Conservation (phyloP, 1,140 invertebrate species). For the Nixonia krombeini region DNA sequence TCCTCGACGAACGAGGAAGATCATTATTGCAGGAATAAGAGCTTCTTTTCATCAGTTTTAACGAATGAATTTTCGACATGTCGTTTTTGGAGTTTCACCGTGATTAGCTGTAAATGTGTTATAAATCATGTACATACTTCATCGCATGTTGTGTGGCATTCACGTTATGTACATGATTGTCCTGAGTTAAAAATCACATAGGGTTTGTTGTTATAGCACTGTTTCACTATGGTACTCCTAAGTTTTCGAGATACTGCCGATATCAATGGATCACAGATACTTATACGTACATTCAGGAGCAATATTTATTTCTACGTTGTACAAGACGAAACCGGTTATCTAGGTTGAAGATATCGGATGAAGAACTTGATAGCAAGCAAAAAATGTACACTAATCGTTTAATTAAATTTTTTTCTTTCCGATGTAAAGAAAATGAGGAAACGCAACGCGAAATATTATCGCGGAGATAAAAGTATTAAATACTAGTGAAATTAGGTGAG, state of each 20-base stretch:
- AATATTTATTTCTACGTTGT: conserved; percentile 1
- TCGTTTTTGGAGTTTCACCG: conserved; percentile 21
- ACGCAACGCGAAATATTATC: too few relatives aligned
- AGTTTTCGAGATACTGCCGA: too few relatives aligned
- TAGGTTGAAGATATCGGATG: not conserved
- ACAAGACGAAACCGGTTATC: not conserved
- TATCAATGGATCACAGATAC: too few relatives aligned
- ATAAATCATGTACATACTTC: conserved; percentile 31
- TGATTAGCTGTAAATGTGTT: conserved; percentile 34
- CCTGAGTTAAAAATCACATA: too few relatives aligned
- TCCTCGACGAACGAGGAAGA: not conserved
- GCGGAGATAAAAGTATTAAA: too few relatives aligned
- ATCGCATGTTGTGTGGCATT: too few relatives aligned
- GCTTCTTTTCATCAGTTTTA: conserved; percentile 14
- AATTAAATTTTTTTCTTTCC: not conserved
- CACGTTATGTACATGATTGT: conserved; percentile 46
- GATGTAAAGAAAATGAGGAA: too few relatives aligned
- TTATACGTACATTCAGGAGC: not conserved
- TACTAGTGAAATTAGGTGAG: too few relatives aligned
- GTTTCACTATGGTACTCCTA: too few relatives aligned
- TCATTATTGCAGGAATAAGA: conserved; percentile 4
- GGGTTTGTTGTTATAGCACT: too few relatives aligned
- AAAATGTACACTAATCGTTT: too few relatives aligned
- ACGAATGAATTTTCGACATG: not conserved
- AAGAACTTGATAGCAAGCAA: too few relatives aligned